These are phyloP conservation scores for Thymelicus acteon DNA, from an alignment of 2,888 invertebrate species.

Conservation along the genomic window DNA sequence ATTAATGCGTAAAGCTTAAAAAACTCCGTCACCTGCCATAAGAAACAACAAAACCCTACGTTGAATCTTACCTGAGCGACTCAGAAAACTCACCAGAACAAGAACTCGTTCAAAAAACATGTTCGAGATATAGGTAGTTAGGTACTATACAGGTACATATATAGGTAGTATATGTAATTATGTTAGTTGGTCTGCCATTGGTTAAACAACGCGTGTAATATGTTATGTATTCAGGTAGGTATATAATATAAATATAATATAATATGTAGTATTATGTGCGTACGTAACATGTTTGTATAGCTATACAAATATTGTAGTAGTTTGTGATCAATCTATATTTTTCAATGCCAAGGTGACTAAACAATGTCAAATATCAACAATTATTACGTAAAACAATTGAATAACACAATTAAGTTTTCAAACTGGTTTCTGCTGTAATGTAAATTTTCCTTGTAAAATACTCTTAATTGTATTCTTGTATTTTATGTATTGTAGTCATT, in stretches of 20 bases:
- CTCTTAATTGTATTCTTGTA: no score
- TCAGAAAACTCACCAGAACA: background rate
- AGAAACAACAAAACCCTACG: background rate
- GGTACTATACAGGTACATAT: no score
- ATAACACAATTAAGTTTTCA: no score
- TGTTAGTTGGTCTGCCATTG: background rate
- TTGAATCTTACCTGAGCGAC: slow-evolving; percentile 4
- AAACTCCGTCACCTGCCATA: background rate
- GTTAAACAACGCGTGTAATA: background rate
- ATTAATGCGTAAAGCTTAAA: background rate
- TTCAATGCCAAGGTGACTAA: no score
- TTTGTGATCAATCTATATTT: no score
- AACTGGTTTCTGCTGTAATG: no score
- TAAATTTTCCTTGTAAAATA: no score
- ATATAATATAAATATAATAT: background rate
- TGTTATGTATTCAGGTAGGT: background rate
- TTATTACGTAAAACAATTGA: no score
- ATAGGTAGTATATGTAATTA: background rate
- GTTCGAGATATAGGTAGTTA: background rate
- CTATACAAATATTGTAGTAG: no score
- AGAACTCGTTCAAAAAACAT: slow-evolving; percentile 4
- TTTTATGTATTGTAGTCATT: no score
- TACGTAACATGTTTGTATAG: no score
- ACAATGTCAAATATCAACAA: no score
- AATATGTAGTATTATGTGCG: background rate